Base-by-base conservation (phyloP, 1,140 invertebrate genomes). In the Pomacea maculata region DNA sequence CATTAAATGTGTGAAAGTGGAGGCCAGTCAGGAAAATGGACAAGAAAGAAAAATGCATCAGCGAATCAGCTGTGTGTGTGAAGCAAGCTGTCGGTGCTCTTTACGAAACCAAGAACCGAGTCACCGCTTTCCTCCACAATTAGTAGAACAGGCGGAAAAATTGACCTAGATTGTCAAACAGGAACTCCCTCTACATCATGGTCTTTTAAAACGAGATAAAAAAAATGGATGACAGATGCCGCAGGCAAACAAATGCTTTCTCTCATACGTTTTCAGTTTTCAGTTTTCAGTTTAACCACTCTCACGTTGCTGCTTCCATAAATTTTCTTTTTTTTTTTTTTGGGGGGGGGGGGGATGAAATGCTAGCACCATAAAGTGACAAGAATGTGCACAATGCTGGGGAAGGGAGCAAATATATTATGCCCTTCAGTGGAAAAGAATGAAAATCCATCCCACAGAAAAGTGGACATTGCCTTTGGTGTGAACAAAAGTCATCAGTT, bases 1-100 rank as follows among this genome's bases (percentile, higher is more conserved):
- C 85, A 84, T 77, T 76, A 81, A 61, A 82, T 83, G 84, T 85
- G 84, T 84, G 81, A 67, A 75, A 83, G 80, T 64, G 75, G 82
- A 83, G 82, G 82, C 82, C 82, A 83, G 82, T 76, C 61, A 75
- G 67, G 25, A 6, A 63, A 19, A n/a, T 76, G 17, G 25, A 29
- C 54, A 45, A 29, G 34, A 21, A 29, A 74, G 54, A 45, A 74
- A 21, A 29, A 29, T 12, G 25, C 72, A 29, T 6, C 19, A 4
- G 34, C 15, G 34, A 34, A 34, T 52, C 34, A 74, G 34, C 72
- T 52, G 54, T 54, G 54, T 34, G 54, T 74, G 45, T 29, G 54
- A 21, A 45, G 34, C 34, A 74, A 34, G 9, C 54, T 54, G 54
- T 54, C 17, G 17, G 9, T 21, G 25, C 45, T 34, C 17, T 34